Percentiles rank a stretch among this genome's conserved stretches.
These are phyloP conservation scores for Bombylius discolor DNA, from an alignment of 2,888 invertebrate genomes.

Conservation along the genomic window DNA sequence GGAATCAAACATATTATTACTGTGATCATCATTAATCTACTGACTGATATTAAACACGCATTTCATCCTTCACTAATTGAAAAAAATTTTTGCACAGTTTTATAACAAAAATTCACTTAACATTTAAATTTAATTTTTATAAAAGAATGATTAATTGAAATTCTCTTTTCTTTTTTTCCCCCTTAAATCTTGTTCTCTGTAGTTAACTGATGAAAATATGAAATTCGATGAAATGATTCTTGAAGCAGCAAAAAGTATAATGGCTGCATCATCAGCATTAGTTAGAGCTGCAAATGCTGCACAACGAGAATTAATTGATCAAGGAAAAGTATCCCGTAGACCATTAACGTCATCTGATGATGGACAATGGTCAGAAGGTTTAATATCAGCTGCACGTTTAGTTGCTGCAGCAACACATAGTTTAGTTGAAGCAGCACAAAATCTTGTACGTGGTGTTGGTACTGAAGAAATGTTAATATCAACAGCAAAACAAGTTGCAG, in stretches of 20 bases:
- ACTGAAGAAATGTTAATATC: constrained; percentile 94
- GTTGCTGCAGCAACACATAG: constrained; percentile 97
- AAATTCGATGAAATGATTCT: constrained; percentile 99
- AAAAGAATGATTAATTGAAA: neutral
- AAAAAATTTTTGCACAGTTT: too few species aligned
- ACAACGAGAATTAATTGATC: constrained; percentile 85
- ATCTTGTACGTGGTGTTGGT: constrained; percentile 81
- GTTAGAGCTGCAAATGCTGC: constrained; percentile 95
- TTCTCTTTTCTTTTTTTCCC: neutral
- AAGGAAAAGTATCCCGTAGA: constrained; percentile 74
- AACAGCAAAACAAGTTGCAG: constrained; percentile 91
- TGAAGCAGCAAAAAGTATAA: constrained; percentile 95
- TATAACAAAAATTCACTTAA: too few species aligned
- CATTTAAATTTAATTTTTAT: too few species aligned
- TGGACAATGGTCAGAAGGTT: constrained; percentile 96
- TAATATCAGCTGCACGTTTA: constrained; percentile 86
- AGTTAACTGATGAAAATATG: constrained; percentile 85
- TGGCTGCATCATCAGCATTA: constrained; percentile 90
- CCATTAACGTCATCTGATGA: constrained; percentile 82
- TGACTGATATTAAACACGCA: neutral
- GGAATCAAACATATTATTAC: constrained; percentile 99
- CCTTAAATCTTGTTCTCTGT: constrained; percentile 19
- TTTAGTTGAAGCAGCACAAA: constrained; percentile 94
- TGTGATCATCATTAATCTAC: constrained; percentile 41
- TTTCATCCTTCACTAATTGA: too few species aligned